phyloP scores from a whole-genome alignment of 2,888 invertebrate genomes.

The Tipula lateralis region DNA sequence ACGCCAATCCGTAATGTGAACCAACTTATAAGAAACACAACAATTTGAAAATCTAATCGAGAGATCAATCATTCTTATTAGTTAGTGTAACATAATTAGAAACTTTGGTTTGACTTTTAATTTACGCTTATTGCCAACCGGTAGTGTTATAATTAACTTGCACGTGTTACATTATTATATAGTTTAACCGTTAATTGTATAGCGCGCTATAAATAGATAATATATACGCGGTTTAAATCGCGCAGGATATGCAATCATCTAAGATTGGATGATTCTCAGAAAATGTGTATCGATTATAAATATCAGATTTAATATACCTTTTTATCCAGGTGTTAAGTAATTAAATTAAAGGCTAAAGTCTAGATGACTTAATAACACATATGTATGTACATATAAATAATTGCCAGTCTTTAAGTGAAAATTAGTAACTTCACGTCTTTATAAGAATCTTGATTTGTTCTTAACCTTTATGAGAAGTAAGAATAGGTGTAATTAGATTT shows the following conservation, averaged over 20 bases:
- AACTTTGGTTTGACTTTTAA: background rate
- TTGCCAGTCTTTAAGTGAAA: background rate
- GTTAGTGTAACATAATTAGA: background rate
- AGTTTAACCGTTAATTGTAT: background rate
- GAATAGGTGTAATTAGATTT: background rate
- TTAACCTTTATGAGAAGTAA: background rate
- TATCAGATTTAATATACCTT: background rate
- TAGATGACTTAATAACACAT: background rate
- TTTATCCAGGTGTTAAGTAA: background rate
- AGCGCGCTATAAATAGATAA: background rate
- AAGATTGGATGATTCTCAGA: background rate
- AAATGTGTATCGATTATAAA: background rate
- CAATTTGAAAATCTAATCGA: background rate
- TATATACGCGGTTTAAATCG: background rate
- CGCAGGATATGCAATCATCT: background rate
- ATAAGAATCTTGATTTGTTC: background rate
- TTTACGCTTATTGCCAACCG: background rate
- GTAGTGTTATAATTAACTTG: background rate
- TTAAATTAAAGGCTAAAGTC: background rate
- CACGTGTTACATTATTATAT: constrained; percentile 3
- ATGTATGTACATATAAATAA: background rate
- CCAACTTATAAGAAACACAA: background rate
- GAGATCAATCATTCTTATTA: constrained; percentile 4
- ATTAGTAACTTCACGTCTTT: background rate
- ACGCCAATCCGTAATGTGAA: background rate